Percentiles rank a stretch among this genome's conserved stretches.
Conservation (phyloP, 1,140 invertebrate species). For the Drosophila murphyi region DNA sequence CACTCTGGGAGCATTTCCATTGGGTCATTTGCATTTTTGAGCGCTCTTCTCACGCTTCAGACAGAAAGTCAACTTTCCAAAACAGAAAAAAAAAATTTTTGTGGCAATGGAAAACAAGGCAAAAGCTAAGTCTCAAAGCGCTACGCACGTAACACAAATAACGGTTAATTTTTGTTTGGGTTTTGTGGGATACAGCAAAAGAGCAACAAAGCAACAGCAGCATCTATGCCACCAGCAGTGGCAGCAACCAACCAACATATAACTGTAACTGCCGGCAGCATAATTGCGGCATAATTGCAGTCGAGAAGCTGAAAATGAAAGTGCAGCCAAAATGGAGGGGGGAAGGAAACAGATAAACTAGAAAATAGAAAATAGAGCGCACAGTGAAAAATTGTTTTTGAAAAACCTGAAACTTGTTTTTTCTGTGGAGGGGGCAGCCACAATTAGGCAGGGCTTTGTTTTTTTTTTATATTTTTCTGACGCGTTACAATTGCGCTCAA, state of each 20-base stretch:
- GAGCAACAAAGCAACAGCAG: slow-evolving; percentile 1
- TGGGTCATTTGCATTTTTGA: slow-evolving; percentile 26
- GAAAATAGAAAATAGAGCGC: slow-evolving; percentile 7
- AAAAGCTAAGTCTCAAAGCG: slow-evolving; percentile 19
- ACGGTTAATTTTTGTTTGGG: slow-evolving; percentile 39
- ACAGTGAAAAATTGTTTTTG: slow-evolving; percentile 14
- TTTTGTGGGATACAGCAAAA: slow-evolving; percentile 27
- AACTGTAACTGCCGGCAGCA: slow-evolving; percentile 51
- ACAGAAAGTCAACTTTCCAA: slow-evolving; percentile 46
- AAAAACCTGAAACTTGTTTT: slow-evolving; percentile 29
- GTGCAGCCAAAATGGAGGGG: slow-evolving; percentile 38
- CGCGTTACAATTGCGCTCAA: slow-evolving; percentile 48
- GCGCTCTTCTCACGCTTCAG: slow-evolving; percentile 42
- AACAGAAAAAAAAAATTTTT: slow-evolving; percentile 1
- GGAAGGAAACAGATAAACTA: slow-evolving; percentile 13
- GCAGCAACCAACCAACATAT: slow-evolving; percentile 33
- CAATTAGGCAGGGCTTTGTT: slow-evolving; percentile 18
- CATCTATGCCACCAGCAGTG: slow-evolving; percentile 9
- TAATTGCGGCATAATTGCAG: slow-evolving; percentile 56
- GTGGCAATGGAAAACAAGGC: slow-evolving; percentile 25
- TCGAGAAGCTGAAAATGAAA: slow-evolving; percentile 48
- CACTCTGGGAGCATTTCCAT: slow-evolving; percentile 5
- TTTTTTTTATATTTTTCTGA: neutral
- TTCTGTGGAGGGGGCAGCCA: neutral
- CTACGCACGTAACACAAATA: slow-evolving; percentile 52